Conservation (phyloP, 2,113 vertebrate species). For the Cheirogaleus medius region DNA sequence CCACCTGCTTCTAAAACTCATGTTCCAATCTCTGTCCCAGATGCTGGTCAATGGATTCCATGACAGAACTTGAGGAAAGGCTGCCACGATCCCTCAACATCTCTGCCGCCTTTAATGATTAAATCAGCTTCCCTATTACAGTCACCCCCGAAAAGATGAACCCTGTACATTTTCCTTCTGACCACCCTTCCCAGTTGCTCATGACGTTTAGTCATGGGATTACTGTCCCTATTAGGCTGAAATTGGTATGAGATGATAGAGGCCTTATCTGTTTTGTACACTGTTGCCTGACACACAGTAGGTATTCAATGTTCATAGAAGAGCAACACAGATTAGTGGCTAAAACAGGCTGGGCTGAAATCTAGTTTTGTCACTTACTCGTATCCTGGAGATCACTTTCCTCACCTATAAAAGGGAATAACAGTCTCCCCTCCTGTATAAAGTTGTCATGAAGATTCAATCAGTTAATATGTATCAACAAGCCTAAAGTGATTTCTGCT, state of each 20-base stretch:
- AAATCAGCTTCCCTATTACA: too few species aligned
- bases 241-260: neutral
- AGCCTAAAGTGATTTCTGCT: neutral
- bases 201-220: neutral
- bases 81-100: neutral
- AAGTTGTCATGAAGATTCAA: neutral
- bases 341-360: neutral
- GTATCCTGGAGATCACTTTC: slow-evolving; percentile 1
- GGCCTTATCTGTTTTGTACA: neutral
- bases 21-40: neutral
- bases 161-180: neutral
- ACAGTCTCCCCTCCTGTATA: neutral
- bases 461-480: neutral
- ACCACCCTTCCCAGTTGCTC: neutral
- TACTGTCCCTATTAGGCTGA: neutral
- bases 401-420: neutral
- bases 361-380: neutral
- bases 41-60: neutral
- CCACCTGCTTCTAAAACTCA: neutral
- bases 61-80: neutral
- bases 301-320: neutral
- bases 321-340: neutral
- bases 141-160: neutral
- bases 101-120: neutral
- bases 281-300: neutral